Percentiles rank a stretch among this genome's conserved stretches.
Conservation (phyloP, 2,888 invertebrate genomes). For the Drosophila incognita region DNA sequence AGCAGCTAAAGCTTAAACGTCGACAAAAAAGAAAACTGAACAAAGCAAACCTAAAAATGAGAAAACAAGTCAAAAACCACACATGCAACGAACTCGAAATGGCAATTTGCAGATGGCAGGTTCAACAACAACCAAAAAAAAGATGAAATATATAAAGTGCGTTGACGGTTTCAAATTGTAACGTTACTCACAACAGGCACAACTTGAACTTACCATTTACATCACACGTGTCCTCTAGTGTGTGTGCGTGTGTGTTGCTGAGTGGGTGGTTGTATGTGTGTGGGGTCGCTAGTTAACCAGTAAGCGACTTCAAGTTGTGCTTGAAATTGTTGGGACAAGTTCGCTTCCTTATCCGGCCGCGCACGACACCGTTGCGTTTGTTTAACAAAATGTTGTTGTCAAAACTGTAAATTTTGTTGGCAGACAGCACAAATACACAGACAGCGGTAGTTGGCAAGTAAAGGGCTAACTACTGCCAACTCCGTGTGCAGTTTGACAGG, state of each 20-base stretch:
- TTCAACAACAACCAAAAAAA: neutral
- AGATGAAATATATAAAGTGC: constrained; percentile 21
- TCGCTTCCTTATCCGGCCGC: constrained; percentile 45
- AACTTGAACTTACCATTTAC: constrained; percentile 75
- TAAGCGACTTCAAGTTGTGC: constrained; percentile 27
- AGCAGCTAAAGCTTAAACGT: constrained; percentile 9
- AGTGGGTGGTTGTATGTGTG: constrained; percentile 14
- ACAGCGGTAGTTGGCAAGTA: constrained; percentile 41
- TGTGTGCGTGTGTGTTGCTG: constrained; percentile 8
- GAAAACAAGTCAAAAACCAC: constrained; percentile 17
- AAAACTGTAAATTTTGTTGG: constrained; percentile 60
- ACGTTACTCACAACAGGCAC: constrained; percentile 6
- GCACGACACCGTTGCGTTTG: constrained; percentile 45
- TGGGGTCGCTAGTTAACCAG: constrained; percentile 46
- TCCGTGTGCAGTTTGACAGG: constrained; percentile 8
- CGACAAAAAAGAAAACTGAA: neutral
- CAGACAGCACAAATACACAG: constrained; percentile 50
- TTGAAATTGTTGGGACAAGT: constrained; percentile 43
- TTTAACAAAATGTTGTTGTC: constrained; percentile 71
- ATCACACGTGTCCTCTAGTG: constrained; percentile 58
- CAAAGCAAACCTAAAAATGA: neutral
- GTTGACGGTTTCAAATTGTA: constrained; percentile 28
- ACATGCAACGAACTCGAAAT: constrained; percentile 15
- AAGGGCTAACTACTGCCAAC: constrained; percentile 36
- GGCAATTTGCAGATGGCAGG: constrained; percentile 13